phyloP scores from a whole-genome alignment of 2,113 vertebrate species.

The Melanerpes formicivorus region DNA sequence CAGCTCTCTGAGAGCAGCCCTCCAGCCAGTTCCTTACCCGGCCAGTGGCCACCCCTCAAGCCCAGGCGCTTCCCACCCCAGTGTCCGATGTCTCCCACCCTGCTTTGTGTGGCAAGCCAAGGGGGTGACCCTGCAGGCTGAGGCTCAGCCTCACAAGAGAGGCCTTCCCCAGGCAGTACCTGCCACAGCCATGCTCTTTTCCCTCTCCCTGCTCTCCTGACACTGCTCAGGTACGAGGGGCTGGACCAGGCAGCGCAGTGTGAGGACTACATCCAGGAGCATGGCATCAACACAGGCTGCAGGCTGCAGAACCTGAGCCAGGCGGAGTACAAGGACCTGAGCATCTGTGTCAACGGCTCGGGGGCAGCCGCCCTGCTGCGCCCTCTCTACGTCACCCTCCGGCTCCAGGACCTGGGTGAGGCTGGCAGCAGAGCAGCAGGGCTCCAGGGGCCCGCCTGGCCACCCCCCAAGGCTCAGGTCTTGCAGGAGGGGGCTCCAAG shows the following conservation, averaged over 20 bases:
- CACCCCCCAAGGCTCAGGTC: rapidly evolving
- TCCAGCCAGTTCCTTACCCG: too few species aligned
- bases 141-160: background rate
- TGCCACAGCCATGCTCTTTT: background rate
- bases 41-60: background rate
- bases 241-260: constrained; percentile 76
- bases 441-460: rapidly evolving
- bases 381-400: constrained; percentile 75
- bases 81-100: background rate
- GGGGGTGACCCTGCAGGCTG: rapidly evolving
- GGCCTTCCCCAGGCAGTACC: background rate
- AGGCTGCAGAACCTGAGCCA: constrained; percentile 67
- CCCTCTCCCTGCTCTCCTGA: background rate
- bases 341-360: constrained; percentile 86
- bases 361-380: constrained; percentile 51
- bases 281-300: constrained; percentile 74
- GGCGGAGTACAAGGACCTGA: constrained; percentile 85
- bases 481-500: background rate
- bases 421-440: background rate
- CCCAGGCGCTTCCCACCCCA: background rate
- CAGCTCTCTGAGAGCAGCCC: too few species aligned
- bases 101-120: background rate
- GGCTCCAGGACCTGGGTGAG: constrained; percentile 86
- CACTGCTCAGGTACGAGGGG: constrained; percentile 77
- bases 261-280: constrained; percentile 66